Conservation (phyloP, 2,113 vertebrate genomes). For the Sus scrofa region T2T-Sscrofa CM000814.6:43446501-43447000, state of each 20-base stretch:
- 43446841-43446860: slow-evolving; percentile 30
- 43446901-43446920: slow-evolving; percentile 31
- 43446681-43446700: slow-evolving; percentile 10
- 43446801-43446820: neutral
- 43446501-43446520: slow-evolving; percentile 71
- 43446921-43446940: slow-evolving; percentile 1
- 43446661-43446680: slow-evolving; percentile 55
- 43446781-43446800: neutral
- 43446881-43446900: neutral
- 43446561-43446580: slow-evolving; percentile 65
- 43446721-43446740: neutral
- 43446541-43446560: slow-evolving; percentile 74
- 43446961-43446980: neutral
- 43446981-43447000: neutral
- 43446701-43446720: neutral
- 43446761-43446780: neutral
- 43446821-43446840: neutral
- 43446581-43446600: slow-evolving; percentile 70
- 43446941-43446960: slow-evolving; percentile 41
- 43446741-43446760: neutral
- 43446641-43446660: slow-evolving; percentile 55
- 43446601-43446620: slow-evolving; percentile 48
- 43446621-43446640: slow-evolving; percentile 67
- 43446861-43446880: slow-evolving; percentile 36
- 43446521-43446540: slow-evolving; percentile 64